phyloP scores from a whole-genome alignment of 2,797 vertebrate genomes.

The Chaenodraco wilsoni region DNA sequence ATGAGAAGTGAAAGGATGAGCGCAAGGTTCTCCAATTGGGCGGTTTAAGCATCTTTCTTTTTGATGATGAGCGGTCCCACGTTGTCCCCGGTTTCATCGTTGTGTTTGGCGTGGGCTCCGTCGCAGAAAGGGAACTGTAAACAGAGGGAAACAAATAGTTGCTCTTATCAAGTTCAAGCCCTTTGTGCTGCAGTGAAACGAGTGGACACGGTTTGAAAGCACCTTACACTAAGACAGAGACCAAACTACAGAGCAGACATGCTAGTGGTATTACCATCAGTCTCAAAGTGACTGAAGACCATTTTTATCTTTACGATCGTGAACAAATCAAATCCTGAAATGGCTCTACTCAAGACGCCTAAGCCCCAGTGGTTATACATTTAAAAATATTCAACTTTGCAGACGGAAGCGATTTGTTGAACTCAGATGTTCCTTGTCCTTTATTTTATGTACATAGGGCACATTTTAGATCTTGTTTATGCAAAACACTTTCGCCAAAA shows the following conservation, averaged over 20 bases:
- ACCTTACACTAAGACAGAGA: no score
- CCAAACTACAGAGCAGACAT: neutral
- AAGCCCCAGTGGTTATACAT: neutral
- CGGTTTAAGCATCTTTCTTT: constrained; percentile 72
- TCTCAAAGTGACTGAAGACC: neutral
- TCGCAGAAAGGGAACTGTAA: constrained; percentile 86
- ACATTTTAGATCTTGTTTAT: neutral
- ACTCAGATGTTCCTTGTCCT: neutral
- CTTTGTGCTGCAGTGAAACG: neutral
- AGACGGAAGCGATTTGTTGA: neutral
- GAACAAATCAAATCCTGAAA: neutral
- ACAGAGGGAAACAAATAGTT: neutral
- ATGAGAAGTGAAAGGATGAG: neutral
- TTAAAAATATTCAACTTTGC: neutral
- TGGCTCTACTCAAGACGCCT: neutral
- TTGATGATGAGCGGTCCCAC: constrained; percentile 87
- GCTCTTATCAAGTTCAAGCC: constrained; percentile 3
- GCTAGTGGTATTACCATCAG: no score
- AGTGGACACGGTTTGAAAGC: neutral
- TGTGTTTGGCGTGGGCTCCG: constrained; percentile 84
- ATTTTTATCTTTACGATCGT: neutral
- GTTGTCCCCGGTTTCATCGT: constrained; percentile 86
- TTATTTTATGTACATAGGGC: neutral
- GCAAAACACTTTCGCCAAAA: neutral
- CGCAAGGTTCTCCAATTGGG: neutral